Evolutionary conservation across 2,113 vertebrate genomes (phyloP).

Genomic region (Syngnathoides biaculeatus): DNA sequence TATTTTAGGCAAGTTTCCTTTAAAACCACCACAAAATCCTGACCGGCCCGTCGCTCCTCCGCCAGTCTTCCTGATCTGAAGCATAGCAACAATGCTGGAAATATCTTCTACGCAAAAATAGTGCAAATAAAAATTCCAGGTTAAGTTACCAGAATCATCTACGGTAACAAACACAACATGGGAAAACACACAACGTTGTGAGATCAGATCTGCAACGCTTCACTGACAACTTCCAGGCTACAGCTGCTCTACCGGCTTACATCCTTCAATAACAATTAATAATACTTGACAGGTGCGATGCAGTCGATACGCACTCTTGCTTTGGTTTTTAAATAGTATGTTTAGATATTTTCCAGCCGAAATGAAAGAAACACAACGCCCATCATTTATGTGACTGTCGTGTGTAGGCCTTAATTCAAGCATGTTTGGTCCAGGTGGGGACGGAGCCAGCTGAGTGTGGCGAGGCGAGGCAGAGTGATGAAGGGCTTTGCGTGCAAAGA

Average conservation of each 20-base stretch:
- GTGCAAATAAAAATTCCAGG: not conserved
- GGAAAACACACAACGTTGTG: not conserved
- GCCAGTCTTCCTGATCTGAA: not conserved
- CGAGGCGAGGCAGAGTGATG: constrained; percentile 36
- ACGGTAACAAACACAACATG: not conserved
- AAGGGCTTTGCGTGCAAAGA: constrained; percentile 30
- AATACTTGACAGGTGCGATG: constrained; percentile 5
- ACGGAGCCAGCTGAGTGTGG: constrained; percentile 12
- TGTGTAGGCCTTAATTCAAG: constrained; percentile 17
- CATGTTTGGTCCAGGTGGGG: constrained; percentile 4
- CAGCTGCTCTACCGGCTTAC: not conserved
- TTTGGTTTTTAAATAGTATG: constrained; percentile 19
- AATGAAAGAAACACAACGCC: constrained; percentile 32
- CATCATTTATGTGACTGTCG: constrained; percentile 24
- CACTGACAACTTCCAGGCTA: not conserved
- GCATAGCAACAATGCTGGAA: not conserved
- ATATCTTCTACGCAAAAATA: not conserved
- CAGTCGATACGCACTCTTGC: constrained; percentile 5
- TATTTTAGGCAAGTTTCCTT: not conserved
- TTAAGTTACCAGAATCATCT: not conserved
- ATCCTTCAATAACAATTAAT: not conserved
- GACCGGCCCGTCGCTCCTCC: not conserved
- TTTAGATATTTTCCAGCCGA: constrained; percentile 24
- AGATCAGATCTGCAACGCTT: not conserved
- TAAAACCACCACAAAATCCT: not conserved